These are phyloP conservation scores for Vannuccia rotundouncinata DNA, from an alignment of 2,888 invertebrate species.

Conservation along the genomic window DNA sequence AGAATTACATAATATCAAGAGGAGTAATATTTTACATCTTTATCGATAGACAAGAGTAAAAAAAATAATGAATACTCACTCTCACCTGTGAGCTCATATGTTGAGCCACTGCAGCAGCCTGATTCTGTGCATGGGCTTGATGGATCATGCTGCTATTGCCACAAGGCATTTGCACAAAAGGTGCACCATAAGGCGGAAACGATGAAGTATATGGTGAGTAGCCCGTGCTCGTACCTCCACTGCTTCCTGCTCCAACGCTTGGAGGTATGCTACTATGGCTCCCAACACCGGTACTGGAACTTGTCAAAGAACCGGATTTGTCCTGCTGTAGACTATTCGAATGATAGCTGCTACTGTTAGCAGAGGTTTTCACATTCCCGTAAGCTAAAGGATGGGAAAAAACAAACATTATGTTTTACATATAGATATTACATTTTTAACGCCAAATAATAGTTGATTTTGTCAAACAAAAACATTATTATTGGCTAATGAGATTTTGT, in stretches of 20 bases:
- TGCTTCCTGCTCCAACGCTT: not conserved
- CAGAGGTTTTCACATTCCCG: not conserved
- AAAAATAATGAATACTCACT: not conserved
- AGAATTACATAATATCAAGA: no score
- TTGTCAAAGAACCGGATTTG: not conserved
- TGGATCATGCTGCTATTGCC: not conserved
- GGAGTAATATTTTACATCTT: no score
- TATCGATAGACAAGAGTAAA: no score
- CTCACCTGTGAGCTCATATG: conserved; percentile 19
- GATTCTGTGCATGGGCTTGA: not conserved
- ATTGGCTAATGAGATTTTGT: no score
- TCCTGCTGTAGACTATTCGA: not conserved
- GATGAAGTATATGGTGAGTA: not conserved
- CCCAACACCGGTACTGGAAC: not conserved
- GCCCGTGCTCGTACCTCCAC: not conserved
- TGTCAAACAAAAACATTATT: no score
- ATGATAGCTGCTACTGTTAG: not conserved
- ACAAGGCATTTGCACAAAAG: not conserved
- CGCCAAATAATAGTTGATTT: no score
- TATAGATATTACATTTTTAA: no score
- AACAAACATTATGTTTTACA: no score
- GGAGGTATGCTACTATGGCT: not conserved
- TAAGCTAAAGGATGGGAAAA: not conserved
- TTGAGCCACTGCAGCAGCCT: not conserved
- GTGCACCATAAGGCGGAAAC: not conserved